Conservation (phyloP, 2,113 vertebrate species). For the Caranx ignobilis region DNA sequence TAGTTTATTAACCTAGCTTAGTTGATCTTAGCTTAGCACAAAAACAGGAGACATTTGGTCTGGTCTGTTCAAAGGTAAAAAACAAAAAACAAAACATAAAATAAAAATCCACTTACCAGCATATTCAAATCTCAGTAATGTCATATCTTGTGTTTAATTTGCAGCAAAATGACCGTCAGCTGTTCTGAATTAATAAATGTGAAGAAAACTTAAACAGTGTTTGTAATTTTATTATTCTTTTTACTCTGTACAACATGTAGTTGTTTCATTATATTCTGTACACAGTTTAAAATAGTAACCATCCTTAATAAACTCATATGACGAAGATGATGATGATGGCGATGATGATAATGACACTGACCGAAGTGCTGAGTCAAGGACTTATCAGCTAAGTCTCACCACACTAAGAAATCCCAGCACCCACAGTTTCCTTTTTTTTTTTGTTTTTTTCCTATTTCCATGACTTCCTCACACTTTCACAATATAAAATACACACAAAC, state of each 20-base stretch:
- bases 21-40: background rate
- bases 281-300: constrained; percentile 3
- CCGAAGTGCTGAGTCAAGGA: background rate
- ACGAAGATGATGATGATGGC: background rate
- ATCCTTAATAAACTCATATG: background rate
- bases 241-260: constrained; percentile 20
- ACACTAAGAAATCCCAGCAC: background rate
- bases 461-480: constrained; percentile 19
- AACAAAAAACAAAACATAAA: no score
- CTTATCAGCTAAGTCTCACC: background rate
- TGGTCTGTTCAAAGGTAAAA: no score
- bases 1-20: no score
- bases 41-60: background rate
- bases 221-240: constrained; percentile 25
- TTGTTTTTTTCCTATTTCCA: background rate
- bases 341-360: background rate
- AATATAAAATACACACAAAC: constrained; percentile 27
- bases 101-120: background rate
- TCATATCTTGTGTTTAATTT: background rate
- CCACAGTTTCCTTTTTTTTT: background rate
- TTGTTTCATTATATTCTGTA: constrained; percentile 19
- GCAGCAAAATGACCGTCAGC: no score
- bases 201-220: background rate
- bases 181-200: background rate
- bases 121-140: background rate